Evolutionary conservation across 1,140 invertebrate species (phyloP), one percentile per base, ranked within the genome.

Genomic region (Zaprionus gabonicus): DNA sequence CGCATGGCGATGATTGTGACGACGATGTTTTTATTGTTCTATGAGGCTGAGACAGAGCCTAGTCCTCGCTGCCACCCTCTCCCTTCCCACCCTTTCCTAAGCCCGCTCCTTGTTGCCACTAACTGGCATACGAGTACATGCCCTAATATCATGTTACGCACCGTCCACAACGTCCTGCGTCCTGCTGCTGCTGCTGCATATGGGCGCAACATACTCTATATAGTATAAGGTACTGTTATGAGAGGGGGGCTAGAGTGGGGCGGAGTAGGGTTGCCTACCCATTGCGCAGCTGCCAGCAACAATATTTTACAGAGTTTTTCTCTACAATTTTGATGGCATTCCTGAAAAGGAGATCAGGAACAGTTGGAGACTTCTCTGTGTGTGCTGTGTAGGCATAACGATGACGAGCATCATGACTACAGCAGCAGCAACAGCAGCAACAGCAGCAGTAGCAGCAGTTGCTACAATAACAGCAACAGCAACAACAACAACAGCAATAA

Each of bases 21-120:
- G 83, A 87, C 84, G 78, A 87, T 87, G 83, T 87, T 87, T 87
- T 87, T 84, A 87, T 87, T 87, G 84, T 87, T 87, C 81, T 87
- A 78, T 86, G 78, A 86, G 76, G 72, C 83, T 80, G 72, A 74
- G 71, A 57, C 64, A 71, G 62, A 17, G 34, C 51, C 41, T 46
- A 46, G 41, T 17, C 53, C 25, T 55, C 62, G 51, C 41, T 56
- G 49, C 74, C 38, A 28, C 23, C 38, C 27, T 31, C 44, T 12
- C 6, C 20, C 44, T 15, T 44, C 13, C 28, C 4, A 20, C 6
- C n/a, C 31, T 13, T 7, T 34, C 34, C 53, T 12, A 23, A 15
- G 7, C 55, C 36, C 25, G 46, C 66, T 20, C 44, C 25, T 25
- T 15, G 6, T 25, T n/a, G 28, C n/a, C 55, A 28, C 23, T 57